Percentiles rank a stretch among this genome's conserved stretches.
phyloP scores from a whole-genome alignment of 1,140 invertebrate genomes.

The Myzus persicae region DNA sequence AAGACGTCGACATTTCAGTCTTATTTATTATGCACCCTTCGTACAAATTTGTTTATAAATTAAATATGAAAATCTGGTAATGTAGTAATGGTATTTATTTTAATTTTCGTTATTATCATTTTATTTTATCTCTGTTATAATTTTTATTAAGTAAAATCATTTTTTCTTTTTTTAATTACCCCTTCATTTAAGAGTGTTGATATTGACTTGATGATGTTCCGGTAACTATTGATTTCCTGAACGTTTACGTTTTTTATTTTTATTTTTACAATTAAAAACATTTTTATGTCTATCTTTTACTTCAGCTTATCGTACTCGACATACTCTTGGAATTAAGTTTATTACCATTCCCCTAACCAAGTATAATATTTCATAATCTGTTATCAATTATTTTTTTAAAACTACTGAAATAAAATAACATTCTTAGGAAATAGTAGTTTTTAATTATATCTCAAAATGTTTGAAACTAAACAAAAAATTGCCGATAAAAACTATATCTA shows the following conservation, averaged over 20 bases:
- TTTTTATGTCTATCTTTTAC: neutral
- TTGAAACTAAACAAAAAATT: neutral
- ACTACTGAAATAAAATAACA: neutral
- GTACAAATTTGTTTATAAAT: slow-evolving; percentile 5
- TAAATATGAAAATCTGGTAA: slow-evolving; percentile 14
- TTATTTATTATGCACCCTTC: neutral
- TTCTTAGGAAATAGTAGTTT: too few relatives aligned
- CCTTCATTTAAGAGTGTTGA: neutral
- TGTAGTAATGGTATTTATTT: neutral
- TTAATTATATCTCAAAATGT: neutral
- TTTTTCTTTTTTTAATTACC: neutral
- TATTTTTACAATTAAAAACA: neutral
- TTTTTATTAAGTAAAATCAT: neutral
- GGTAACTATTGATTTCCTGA: neutral
- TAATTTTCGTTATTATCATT: neutral
- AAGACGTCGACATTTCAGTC: neutral
- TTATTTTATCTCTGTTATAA: neutral
- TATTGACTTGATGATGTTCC: neutral
- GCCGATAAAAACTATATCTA: too few relatives aligned
- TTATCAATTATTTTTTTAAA: neutral
- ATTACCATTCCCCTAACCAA: neutral
- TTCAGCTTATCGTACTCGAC: neutral
- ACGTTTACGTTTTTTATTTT: neutral
- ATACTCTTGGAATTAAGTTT: neutral
- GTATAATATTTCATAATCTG: neutral